phyloP scores from a whole-genome alignment of 2,113 vertebrate genomes.

The Forbesichthys agassizii region DNA sequence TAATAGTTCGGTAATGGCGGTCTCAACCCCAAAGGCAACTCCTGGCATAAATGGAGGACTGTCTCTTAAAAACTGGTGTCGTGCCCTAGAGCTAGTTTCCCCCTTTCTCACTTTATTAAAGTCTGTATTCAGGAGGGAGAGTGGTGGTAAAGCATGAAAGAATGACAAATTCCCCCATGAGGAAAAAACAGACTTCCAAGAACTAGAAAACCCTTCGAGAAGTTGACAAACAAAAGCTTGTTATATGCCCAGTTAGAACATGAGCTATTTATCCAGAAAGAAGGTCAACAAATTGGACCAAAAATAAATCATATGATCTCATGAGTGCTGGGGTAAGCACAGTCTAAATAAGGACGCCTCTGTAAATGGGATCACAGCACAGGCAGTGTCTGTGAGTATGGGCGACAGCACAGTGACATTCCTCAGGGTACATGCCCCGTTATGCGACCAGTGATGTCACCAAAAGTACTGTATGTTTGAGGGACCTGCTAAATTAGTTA shows the following conservation, averaged over 20 bases:
- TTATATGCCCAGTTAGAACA: not conserved
- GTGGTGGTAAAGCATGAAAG: not conserved
- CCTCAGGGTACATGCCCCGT: conserved; percentile 3
- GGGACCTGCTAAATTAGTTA: not conserved
- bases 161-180: not conserved
- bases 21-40: too few relatives aligned
- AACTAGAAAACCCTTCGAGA: not conserved
- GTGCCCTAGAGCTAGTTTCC: not conserved
- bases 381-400: conserved; percentile 23
- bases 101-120: not conserved
- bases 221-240: not conserved
- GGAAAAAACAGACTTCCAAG: not conserved
- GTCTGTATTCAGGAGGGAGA: not conserved
- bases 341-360: conserved; percentile 39
- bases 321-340: conserved; percentile 35
- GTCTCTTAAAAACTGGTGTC: too few relatives aligned
- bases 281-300: not conserved
- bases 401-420: not conserved
- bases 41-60: too few relatives aligned
- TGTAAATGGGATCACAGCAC: conserved; percentile 62
- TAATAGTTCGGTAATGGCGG: too few relatives aligned
- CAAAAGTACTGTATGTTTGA: conserved; percentile 3
- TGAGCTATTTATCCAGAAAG: not conserved
- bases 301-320: conserved; percentile 42
- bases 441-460: conserved; percentile 19